Evolutionary conservation across 2,888 invertebrate genomes (phyloP), one percentile per base, ranked within the genome.

Genomic region (Meganola albula): DNA sequence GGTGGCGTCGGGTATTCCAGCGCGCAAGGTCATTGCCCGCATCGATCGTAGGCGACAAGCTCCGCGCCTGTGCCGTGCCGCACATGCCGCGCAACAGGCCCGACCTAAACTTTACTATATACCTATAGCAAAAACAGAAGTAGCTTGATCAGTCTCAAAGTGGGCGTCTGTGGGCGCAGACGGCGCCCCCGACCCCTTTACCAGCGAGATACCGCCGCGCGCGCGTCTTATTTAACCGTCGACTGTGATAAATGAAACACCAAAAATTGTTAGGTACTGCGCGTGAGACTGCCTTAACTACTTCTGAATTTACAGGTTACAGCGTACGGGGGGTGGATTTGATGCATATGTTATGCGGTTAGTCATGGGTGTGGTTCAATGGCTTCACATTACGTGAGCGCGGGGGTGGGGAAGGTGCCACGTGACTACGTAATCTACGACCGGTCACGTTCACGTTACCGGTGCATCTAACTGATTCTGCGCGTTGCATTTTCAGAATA

Each of bases 11-110:
- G 36, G 39, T 40, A n/a, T 43, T 41, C 34, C 48, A 53, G 45
- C 48, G 74, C 77, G 76, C 78, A 74, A 71, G 76, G 70, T 75
- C 74, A 61, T 61, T 63, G 73, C 37, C 69, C 74, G 60, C 63
- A 75, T 78, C 67, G 76, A 78, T 77, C 71, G 65, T 43, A 44
- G 48, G 46, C 45, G 58, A 58, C 58, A 58, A 55, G 58, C 58
- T 53, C 50, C 51, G 66, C 66, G 63, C 65, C 56, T 53, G 58
- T 63, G 60, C 58, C 39, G 41, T 45, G 42, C 45, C 50, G 52
- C 54, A 51, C 49, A 52, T 41, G 49, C 53, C 61, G 64, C 64
- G 68, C 70, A 68, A 67, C 44, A 59, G 59, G 58, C 55, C 60
- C 49, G 42, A 67, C 59, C 64, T 67, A 72, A 61, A 66, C 48